Conservation (phyloP, 2,797 vertebrate genomes). For the Hoplostethus mediterraneus region DNA sequence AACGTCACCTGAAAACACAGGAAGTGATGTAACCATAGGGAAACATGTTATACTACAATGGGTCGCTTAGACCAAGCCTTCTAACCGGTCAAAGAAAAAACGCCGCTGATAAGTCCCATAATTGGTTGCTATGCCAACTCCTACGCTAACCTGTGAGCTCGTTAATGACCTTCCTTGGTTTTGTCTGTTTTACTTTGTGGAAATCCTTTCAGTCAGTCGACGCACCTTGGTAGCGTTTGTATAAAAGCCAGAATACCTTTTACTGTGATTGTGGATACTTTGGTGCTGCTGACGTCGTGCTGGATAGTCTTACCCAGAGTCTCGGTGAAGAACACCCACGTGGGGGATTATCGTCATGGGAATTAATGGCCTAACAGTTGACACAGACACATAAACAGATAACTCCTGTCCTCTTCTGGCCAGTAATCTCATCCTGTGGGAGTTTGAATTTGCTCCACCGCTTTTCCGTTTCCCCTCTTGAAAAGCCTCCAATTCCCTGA, state of each 20-base stretch:
- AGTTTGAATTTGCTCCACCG: neutral
- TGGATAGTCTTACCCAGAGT: neutral
- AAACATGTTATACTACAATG: neutral
- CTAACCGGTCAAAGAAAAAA: too few relatives aligned
- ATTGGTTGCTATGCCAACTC: neutral
- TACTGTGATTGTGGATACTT: neutral
- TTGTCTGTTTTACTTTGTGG: neutral
- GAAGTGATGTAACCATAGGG: too few relatives aligned
- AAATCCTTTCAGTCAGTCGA: neutral
- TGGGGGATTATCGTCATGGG: neutral
- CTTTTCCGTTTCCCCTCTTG: neutral
- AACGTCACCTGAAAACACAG: neutral
- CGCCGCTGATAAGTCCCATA: neutral
- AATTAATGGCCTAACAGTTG: neutral
- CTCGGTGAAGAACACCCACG: neutral
- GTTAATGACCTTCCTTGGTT: neutral
- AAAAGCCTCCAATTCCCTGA: neutral
- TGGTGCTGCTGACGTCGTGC: neutral
- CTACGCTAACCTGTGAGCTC: too few relatives aligned
- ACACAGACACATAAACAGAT: neutral
- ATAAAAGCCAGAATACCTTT: neutral
- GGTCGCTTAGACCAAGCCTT: too few relatives aligned
- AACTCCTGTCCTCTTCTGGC: neutral
- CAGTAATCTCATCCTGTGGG: neutral
- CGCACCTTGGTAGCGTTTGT: neutral